Percentiles rank a stretch among this genome's conserved stretches.
Conservation (phyloP, 1,140 invertebrate genomes). For the Sitobion miscanthi region DNA sequence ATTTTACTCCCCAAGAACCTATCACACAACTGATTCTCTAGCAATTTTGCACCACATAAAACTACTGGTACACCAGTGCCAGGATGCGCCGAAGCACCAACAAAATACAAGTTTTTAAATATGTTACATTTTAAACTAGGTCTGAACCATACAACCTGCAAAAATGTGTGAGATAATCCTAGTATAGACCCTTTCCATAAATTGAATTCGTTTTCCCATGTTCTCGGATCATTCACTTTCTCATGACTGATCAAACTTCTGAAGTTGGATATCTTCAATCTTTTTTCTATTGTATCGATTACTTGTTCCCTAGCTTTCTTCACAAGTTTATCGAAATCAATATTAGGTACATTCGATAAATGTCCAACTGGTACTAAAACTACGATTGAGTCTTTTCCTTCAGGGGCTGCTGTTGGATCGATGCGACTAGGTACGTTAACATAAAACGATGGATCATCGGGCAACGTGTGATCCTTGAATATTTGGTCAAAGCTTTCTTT, state of each 20-base stretch:
- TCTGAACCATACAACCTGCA: slow-evolving; percentile 46
- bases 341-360: not conserved
- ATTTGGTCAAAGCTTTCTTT: slow-evolving; percentile 40
- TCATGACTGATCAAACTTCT: slow-evolving; percentile 31
- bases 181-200: slow-evolving; percentile 53
- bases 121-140: slow-evolving; percentile 49
- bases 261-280: slow-evolving; percentile 34
- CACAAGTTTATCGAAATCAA: slow-evolving; percentile 11
- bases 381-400: slow-evolving; percentile 32
- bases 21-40: slow-evolving; percentile 37
- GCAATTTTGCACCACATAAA: slow-evolving; percentile 15
- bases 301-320: not conserved
- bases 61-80: slow-evolving; percentile 43
- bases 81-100: slow-evolving; percentile 36
- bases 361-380: slow-evolving; percentile 39
- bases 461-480: slow-evolving; percentile 35
- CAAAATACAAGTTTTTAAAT: slow-evolving; percentile 47
- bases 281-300: slow-evolving; percentile 26
- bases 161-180: slow-evolving; percentile 26
- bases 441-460: slow-evolving; percentile 41
- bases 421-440: slow-evolving; percentile 35
- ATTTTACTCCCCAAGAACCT: not conserved
- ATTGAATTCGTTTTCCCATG: slow-evolving; percentile 45
- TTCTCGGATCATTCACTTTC: slow-evolving; percentile 19
- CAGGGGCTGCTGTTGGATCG: slow-evolving; percentile 31